phyloP scores from a whole-genome alignment of 2,113 vertebrate species.

The Pterocles burchelli region DNA sequence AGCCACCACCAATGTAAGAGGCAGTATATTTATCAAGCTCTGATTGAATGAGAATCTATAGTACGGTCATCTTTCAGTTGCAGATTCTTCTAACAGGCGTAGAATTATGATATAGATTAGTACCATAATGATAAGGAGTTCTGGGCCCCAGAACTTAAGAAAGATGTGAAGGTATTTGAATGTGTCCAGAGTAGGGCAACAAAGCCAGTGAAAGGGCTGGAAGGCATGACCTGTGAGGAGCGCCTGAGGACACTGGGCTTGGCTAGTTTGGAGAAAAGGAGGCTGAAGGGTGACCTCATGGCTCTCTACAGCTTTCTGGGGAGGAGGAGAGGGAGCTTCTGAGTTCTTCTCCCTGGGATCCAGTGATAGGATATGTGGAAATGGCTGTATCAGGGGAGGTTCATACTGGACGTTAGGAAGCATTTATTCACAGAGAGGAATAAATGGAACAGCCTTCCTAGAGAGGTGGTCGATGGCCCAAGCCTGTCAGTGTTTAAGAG shows the following conservation, averaged over 20 bases:
- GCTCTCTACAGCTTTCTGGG: not conserved
- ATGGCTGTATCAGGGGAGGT: not conserved
- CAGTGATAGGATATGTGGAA: not conserved
- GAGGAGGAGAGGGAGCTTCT: not conserved
- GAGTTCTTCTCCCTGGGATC: not conserved
- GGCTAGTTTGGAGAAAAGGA: not conserved
- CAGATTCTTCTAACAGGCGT: not conserved
- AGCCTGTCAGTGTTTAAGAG: too few species aligned
- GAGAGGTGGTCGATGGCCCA: not conserved
- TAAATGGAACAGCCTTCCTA: not conserved
- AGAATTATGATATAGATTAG: not conserved
- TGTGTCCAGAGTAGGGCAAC: not conserved
- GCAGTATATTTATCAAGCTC: not conserved
- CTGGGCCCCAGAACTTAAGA: not conserved
- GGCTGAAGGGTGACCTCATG: not conserved
- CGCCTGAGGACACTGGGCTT: rapidly evolving
- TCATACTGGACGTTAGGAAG: not conserved
- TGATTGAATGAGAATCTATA: not conserved
- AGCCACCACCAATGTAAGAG: not conserved
- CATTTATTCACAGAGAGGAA: not conserved
- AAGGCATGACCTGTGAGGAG: not conserved
- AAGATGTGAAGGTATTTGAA: not conserved
- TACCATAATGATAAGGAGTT: not conserved
- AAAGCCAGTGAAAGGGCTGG: not conserved
- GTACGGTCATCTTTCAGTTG: not conserved